Base-by-base conservation (phyloP, 1,140 invertebrate species). In the Drosophila mojavensis region DNA sequence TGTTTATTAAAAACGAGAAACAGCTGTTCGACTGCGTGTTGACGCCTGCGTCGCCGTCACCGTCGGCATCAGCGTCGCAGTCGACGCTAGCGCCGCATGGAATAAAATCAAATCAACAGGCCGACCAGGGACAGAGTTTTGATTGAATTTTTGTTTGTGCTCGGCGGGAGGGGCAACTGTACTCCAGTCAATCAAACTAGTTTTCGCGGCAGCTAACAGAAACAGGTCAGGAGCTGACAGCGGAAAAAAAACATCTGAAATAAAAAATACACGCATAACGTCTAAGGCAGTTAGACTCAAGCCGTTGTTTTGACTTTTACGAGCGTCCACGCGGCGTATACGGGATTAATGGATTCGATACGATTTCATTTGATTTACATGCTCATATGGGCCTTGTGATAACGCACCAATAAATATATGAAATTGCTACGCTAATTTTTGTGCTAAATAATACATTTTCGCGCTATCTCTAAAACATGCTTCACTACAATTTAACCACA, bases 311-410 rank as follows among this genome's bases (percentile, higher is more conserved):
- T 54, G 62, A 24, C 33, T 74, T 81, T 78, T 84, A 81, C 64
- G 68, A 74, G 50, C 43, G 7, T 26, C 62, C 69, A 85, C 75
- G 75, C 63, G 75, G 77, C 78, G 77, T 76, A 82, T 73, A 72
- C 71, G 58, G 58, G 59, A 59, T 82, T 65, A 85, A 75, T 71
- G 68, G 47, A 86, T 86, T 86, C 72, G 82, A 71, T 88, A 88
- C 83, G 84, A 88, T 89, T 90, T 90, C 74, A 69, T 89, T 89
- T 78, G 74, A 83, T 89, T 88, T 77, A 83, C 81, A 85, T 88
- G 68, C 79, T 82, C 80, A 88, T 88, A 75, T 61, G 50, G 54
- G 56, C 64, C 70, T 73, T 77, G 68, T 79, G 77, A 63, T 15
- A 41, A 11, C 41, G 15, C 54, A 66, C 41, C 53, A 36, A 17